Conservation (phyloP, 1,140 invertebrate species). For the Harlomillsia oculata region DNA sequence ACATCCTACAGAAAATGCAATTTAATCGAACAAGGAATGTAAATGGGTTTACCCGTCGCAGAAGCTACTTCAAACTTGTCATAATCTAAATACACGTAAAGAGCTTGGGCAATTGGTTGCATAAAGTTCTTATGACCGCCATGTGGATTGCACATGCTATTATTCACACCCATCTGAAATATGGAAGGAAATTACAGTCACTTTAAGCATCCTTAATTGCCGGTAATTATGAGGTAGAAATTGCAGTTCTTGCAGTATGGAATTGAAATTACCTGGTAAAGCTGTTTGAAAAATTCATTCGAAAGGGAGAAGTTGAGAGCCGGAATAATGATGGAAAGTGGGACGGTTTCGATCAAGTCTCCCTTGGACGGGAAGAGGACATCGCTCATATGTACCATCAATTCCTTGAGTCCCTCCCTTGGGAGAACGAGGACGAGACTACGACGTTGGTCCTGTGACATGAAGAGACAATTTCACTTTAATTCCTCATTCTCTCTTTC, state of each 20-base stretch:
- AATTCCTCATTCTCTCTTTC: neutral
- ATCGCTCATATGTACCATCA: slow-evolving; percentile 12
- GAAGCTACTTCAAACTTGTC: slow-evolving; percentile 19
- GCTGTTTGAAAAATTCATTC: slow-evolving; percentile 18
- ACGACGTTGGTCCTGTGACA: slow-evolving; percentile 13
- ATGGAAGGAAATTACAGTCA: neutral
- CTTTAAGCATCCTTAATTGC: neutral
- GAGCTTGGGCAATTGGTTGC: slow-evolving; percentile 15
- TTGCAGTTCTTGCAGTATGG: neutral
- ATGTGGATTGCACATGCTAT: slow-evolving; percentile 19
- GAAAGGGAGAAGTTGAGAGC: slow-evolving; percentile 18
- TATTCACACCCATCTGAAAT: slow-evolving; percentile 21
- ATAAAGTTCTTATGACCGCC: slow-evolving; percentile 9
- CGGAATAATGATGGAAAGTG: slow-evolving; percentile 11
- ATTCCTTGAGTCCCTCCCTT: slow-evolving; percentile 5
- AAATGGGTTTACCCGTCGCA: slow-evolving; percentile 9
- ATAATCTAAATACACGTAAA: slow-evolving; percentile 11
- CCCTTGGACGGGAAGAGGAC: slow-evolving; percentile 7
- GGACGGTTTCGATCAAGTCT: slow-evolving; percentile 12
- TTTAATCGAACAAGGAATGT: too few species aligned
- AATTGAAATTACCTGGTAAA: slow-evolving; percentile 12
- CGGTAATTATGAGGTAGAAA: neutral
- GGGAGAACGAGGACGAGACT: slow-evolving; percentile 17
- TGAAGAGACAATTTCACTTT: neutral
- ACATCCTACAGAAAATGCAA: too few species aligned